phyloP scores from a whole-genome alignment of 2,797 vertebrate species.

The Paratrypauchen microcephalus region DNA sequence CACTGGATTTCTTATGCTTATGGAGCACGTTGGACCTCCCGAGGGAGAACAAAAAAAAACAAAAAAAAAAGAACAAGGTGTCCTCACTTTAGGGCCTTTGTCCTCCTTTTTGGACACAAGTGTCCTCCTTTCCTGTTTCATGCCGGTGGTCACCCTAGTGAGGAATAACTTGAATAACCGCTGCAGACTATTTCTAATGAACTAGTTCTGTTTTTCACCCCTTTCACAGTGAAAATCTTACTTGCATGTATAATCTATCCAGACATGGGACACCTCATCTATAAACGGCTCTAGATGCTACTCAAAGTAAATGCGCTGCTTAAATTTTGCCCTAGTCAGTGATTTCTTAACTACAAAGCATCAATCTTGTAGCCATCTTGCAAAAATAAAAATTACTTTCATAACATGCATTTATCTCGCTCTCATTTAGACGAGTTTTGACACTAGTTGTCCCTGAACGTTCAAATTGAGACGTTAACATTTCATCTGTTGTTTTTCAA shows the following conservation, averaged over 20 bases:
- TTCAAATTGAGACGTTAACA: neutral
- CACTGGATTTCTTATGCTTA: no score
- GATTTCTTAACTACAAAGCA: neutral
- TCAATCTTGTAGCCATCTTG: neutral
- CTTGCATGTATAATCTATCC: neutral
- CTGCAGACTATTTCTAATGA: no score
- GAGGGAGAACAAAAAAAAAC: no score
- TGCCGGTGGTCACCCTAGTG: no score
- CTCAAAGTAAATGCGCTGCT: neutral
- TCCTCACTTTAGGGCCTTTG: no score
- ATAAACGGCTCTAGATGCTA: neutral
- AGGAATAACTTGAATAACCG: no score
- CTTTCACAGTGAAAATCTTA: no score
- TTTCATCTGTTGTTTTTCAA: conserved; percentile 6
- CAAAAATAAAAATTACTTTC: conserved; percentile 4
- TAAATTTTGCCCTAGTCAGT: neutral
- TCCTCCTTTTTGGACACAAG: no score
- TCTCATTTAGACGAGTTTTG: neutral
- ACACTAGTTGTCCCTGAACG: neutral
- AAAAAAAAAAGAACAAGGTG: no score
- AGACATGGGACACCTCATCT: neutral
- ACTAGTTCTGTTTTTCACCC: no score
- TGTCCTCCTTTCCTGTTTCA: no score
- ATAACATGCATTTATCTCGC: neutral
- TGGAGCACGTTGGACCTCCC: no score